A percentile compares a stretch with the other conserved stretches of the same genome.
Evolutionary conservation across 2,797 vertebrate species (phyloP).

Genomic region (Dromococcyx pavoninus): DNA sequence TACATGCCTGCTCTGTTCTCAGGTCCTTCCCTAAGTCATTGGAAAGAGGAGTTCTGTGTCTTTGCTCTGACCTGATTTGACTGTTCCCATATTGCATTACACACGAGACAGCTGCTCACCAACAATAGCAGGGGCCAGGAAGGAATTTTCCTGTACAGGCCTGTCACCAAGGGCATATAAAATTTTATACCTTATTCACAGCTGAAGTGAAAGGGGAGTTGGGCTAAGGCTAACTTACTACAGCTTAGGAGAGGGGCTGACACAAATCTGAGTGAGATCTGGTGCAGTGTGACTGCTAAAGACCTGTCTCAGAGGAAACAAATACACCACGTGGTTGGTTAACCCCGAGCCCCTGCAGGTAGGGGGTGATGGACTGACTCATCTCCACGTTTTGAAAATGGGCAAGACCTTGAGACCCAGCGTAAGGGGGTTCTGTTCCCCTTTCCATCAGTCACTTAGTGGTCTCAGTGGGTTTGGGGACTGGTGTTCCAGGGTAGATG

Average conservation of each 20-base stretch:
- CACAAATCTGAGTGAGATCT: background rate
- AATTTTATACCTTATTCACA: background rate
- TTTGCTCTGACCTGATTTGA: background rate
- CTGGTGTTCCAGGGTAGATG: background rate
- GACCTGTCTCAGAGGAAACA: background rate
- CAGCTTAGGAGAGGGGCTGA: background rate
- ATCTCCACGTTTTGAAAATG: fast-evolving
- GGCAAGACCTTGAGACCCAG: background rate
- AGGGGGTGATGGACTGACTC: no score
- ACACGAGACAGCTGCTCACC: background rate
- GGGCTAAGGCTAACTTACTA: background rate
- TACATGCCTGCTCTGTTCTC: background rate
- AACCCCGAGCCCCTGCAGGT: background rate
- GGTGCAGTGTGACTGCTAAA: background rate
- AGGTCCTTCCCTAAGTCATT: background rate
- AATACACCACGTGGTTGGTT: no score
- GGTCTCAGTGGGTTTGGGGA: background rate
- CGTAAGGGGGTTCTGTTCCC: no score
- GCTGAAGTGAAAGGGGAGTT: background rate
- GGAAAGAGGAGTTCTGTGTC: background rate
- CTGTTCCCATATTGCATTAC: background rate
- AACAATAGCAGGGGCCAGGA: background rate
- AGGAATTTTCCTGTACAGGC: background rate
- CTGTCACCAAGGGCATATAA: background rate
- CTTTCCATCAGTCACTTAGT: background rate